Evolutionary conservation across 2,888 invertebrate species (phyloP).

Genomic region (Carpatolechia fugitivella): DNA sequence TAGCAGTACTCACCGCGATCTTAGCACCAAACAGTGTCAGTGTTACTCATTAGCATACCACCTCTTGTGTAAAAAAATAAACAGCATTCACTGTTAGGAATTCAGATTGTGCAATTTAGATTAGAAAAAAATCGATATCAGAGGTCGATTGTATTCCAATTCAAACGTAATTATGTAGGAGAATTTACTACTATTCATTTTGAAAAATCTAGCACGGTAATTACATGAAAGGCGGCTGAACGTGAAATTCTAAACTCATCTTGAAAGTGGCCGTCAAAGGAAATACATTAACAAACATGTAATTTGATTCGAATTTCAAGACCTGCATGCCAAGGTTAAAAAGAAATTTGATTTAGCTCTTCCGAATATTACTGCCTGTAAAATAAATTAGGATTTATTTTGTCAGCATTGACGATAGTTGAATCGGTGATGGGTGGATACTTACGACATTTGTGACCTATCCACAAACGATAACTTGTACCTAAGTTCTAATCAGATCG

Average conservation of each 20-base stretch:
- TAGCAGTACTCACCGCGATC: no score
- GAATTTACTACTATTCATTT: neutral
- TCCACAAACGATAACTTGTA: no score
- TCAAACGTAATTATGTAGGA: neutral
- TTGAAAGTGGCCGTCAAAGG: no score
- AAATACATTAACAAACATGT: neutral
- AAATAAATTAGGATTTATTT: no score
- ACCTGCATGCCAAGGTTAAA: neutral
- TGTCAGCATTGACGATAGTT: no score
- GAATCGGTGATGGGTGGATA: no score
- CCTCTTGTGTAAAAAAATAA: slow-evolving; percentile 26
- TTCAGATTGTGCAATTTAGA: slow-evolving; percentile 7
- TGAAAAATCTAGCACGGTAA: neutral
- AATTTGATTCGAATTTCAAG: neutral
- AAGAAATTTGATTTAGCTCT: neutral
- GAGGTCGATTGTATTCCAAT: neutral
- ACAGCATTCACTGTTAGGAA: slow-evolving; percentile 11
- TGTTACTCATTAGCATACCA: no score
- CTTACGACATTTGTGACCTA: no score
- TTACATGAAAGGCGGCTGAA: neutral
- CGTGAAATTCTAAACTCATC: neutral
- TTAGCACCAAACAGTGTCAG: neutral
- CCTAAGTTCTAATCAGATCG: neutral
- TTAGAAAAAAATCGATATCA: neutral
- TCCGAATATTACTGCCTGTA: no score